Evolutionary conservation across 1,140 invertebrate genomes (phyloP), one percentile per base, ranked within the genome.

Genomic region (Pentalonia nigronervosa): DNA sequence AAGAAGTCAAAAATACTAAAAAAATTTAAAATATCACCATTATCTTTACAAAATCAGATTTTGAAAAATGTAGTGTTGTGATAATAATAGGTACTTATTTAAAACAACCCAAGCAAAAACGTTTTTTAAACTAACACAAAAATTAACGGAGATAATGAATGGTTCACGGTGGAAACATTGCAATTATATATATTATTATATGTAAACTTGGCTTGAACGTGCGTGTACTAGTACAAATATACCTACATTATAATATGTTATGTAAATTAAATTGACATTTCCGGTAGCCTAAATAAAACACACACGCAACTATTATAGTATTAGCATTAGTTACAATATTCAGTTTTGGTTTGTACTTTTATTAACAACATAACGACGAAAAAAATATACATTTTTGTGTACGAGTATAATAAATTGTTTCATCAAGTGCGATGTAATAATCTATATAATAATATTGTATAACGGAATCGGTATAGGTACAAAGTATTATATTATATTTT

Each of bases 191-290:
- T 76, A 76, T n/a, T 76, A 34, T n/a, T n/a, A 76, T 23, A 53
- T 76, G n/a, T n/a, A 76, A 76, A 17, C 60, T 76, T 14, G 6
- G 60, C 14, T 17, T 2, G n/a, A 76, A 76, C 41, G 83, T 53
- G 45, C 83, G 11, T 41, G 36, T 84, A 30, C 83, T 76, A 25
- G n/a, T n/a, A n/a, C n/a, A n/a, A 50, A 53, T 53, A 25, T 41
- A 41, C 50, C 21, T 45, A 84, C 83, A n/a, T n/a, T n/a, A 34
- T n/a, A 76, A n/a, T 76, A 45, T 41, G 83, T 11, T 41, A 84
- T 84, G 36, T 25, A 84, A 84, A 84, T 84, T 84, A 84, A 84
- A 84, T 41, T 45, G 36, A 84, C 83, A 84, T 84, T 84, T 84
- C 83, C 83, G 83, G 36, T 25, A 84, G 23, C 36, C 36, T 84